Evolutionary conservation across 1,140 invertebrate species (phyloP).

Genomic region (Halyomorpha halys): DNA sequence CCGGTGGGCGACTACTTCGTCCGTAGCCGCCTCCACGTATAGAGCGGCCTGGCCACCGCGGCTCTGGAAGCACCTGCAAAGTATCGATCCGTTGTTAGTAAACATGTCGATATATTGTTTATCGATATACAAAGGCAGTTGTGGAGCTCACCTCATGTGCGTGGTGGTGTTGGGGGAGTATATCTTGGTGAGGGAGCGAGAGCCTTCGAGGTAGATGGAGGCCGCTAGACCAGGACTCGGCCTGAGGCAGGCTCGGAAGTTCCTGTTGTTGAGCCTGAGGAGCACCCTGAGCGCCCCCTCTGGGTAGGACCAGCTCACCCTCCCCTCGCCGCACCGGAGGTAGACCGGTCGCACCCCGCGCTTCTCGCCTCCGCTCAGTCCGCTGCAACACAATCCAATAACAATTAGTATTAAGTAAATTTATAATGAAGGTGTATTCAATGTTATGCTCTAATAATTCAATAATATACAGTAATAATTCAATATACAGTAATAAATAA

Average conservation of each 20-base stretch:
- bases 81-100: conserved; percentile 1
- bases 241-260: conserved; percentile 59
- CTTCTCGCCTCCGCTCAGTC: conserved; percentile 9
- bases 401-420: too few species aligned
- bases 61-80: conserved; percentile 50
- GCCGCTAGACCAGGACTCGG: conserved; percentile 44
- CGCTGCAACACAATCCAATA: conserved; percentile 15
- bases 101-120: not conserved
- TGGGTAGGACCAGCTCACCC: conserved; percentile 61
- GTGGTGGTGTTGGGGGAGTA: conserved; percentile 46
- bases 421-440: too few species aligned
- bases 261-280: conserved; percentile 42
- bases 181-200: conserved; percentile 48
- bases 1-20: conserved; percentile 35
- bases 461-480: too few species aligned
- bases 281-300: conserved; percentile 59
- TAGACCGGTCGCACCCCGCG: conserved; percentile 64
- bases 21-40: conserved; percentile 52
- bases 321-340: conserved; percentile 59
- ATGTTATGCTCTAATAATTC: too few species aligned
- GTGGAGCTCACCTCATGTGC: not conserved
- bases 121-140: not conserved
- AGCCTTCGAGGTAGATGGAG: conserved; percentile 58
- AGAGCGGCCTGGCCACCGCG: conserved; percentile 54
- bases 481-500: too few species aligned